phyloP scores from a whole-genome alignment of 2,797 vertebrate species.

The Merluccius polli region DNA sequence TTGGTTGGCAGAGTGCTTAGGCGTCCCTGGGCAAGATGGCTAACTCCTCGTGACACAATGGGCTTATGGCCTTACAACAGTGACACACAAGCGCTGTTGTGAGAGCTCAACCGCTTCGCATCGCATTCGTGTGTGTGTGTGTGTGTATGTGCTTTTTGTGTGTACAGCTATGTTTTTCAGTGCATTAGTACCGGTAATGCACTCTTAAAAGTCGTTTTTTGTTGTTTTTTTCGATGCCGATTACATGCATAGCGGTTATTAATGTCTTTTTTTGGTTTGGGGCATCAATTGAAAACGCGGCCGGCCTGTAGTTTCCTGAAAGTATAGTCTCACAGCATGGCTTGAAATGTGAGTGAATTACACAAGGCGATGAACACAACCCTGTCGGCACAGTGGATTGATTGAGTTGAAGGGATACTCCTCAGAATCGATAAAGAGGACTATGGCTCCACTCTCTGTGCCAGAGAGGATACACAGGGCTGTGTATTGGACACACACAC shows the following conservation, averaged over 20 bases:
- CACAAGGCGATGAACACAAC: neutral
- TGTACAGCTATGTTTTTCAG: neutral
- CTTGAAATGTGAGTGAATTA: neutral
- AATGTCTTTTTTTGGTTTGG: neutral
- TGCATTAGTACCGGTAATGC: neutral
- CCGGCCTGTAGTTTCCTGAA: neutral
- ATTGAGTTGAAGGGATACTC: neutral
- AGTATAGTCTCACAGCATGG: neutral
- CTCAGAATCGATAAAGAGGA: constrained; percentile 3
- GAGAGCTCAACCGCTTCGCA: no score
- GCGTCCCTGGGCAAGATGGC: neutral
- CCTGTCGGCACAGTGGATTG: neutral
- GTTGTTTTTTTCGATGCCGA: neutral
- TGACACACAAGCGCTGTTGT: neutral
- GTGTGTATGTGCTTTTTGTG: constrained; percentile 1
- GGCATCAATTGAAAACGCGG: neutral
- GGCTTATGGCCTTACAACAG: neutral
- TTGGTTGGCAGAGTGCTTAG: neutral
- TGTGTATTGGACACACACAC: neutral
- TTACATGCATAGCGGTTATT: neutral
- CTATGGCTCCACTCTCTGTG: neutral
- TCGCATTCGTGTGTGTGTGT: neutral
- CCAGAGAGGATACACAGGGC: neutral
- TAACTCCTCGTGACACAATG: neutral
- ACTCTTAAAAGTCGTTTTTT: neutral